A percentile compares a stretch with the other conserved stretches of the same genome.
Conservation (phyloP, 2,113 vertebrate species). For the Epinephelus moara region DNA sequence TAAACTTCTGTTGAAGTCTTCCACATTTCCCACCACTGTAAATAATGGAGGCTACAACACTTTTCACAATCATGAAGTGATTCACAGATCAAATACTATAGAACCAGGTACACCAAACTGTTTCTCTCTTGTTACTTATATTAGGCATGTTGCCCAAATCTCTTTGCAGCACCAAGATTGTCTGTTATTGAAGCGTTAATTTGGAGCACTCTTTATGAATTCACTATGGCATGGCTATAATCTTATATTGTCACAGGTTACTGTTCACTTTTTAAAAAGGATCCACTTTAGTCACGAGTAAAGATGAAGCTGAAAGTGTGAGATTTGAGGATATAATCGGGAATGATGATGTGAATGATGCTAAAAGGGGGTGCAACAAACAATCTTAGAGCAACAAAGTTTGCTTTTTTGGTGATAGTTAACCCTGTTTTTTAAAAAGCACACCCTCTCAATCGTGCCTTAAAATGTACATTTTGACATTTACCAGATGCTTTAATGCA, state of each 20-base stretch:
- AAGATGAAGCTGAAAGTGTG: constrained; percentile 14
- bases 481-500: constrained; percentile 10
- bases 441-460: constrained; percentile 23
- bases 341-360: not conserved
- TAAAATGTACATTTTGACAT: constrained; percentile 6
- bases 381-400: constrained; percentile 30
- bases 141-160: constrained; percentile 21
- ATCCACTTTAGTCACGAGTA: constrained; percentile 1
- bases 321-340: constrained; percentile 1
- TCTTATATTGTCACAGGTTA: not conserved
- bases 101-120: constrained; percentile 32
- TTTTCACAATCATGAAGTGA: constrained; percentile 61
- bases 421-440: constrained; percentile 7
- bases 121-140: not conserved
- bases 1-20: constrained; percentile 26
- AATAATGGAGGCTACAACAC: constrained; percentile 57
- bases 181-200: constrained; percentile 48
- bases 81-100: constrained; percentile 67
- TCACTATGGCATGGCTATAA: not conserved
- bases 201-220: constrained; percentile 12
- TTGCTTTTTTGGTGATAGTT: constrained; percentile 38
- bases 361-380: constrained; percentile 8
- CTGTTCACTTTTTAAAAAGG: not conserved
- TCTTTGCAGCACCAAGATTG: constrained; percentile 54
- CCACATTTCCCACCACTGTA: constrained; percentile 34